A percentile compares a stretch with the other conserved stretches of the same genome.
These are phyloP conservation scores for Columbina picui DNA, from an alignment of 2,113 vertebrate genomes.

Conservation along the genomic window DNA sequence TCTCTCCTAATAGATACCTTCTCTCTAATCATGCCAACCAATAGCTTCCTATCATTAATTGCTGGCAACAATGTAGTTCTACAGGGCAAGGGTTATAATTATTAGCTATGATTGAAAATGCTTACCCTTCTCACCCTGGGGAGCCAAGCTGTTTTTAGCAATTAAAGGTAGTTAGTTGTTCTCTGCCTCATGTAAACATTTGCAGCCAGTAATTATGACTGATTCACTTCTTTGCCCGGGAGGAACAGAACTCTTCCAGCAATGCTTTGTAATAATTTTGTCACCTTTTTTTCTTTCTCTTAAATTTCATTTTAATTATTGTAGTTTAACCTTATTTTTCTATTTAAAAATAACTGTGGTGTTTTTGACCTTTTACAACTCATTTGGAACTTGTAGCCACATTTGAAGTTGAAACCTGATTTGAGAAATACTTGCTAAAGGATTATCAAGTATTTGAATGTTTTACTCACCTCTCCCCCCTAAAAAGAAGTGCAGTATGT, in stretches of 20 bases:
- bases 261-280: neutral
- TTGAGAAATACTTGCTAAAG: neutral
- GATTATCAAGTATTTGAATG: neutral
- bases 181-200: neutral
- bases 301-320: neutral
- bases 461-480: neutral
- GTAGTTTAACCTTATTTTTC: neutral
- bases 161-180: conserved; percentile 27
- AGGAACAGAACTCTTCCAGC: neutral
- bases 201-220: neutral
- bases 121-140: conserved; percentile 4
- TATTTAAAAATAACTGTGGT: neutral
- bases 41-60: neutral
- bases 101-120: neutral
- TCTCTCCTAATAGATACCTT: neutral
- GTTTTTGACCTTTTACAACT: neutral
- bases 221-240: neutral
- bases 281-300: neutral
- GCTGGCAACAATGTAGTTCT: neutral
- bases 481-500: neutral
- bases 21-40: neutral
- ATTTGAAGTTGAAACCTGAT: neutral
- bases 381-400: neutral
- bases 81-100: neutral
- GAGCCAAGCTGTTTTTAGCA: neutral